Percentiles rank a stretch among this genome's conserved stretches.
Evolutionary conservation across 2,113 vertebrate genomes (phyloP).

Genomic region (Euleptes europaea): DNA sequence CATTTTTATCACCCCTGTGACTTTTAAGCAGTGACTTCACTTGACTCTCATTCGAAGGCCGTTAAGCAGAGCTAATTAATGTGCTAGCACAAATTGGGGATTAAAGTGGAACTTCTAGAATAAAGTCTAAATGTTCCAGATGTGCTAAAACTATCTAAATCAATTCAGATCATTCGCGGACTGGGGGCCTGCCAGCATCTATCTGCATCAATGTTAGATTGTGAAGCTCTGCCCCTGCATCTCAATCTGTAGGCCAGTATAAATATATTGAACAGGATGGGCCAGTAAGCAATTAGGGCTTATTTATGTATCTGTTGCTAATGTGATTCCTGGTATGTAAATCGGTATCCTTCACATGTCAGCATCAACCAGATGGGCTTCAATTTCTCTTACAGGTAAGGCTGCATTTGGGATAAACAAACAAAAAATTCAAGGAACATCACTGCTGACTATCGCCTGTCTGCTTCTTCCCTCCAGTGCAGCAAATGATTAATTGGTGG

Average conservation of each 20-base stretch:
- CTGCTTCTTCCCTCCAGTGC: constrained; percentile 1
- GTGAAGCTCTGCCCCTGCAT: constrained; percentile 38
- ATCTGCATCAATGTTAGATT: neutral
- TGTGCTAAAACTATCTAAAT: constrained; percentile 46
- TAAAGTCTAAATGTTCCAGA: constrained; percentile 47
- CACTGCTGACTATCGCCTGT: neutral
- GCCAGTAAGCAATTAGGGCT: neutral
- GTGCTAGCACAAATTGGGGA: neutral
- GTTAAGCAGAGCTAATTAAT: constrained; percentile 8
- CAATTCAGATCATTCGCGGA: constrained; percentile 51
- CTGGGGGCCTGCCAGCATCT: constrained; percentile 37
- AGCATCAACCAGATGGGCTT: neutral
- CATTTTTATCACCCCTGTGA: neutral
- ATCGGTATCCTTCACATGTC: neutral
- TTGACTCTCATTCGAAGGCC: neutral
- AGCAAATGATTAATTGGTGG: constrained; percentile 9
- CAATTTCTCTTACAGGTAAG: neutral
- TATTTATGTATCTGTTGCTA: neutral
- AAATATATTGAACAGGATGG: constrained; percentile 26
- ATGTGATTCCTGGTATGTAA: neutral
- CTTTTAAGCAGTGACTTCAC: neutral
- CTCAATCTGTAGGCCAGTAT: constrained; percentile 33
- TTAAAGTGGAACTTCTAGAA: constrained; percentile 33
- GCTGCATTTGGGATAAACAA: neutral
- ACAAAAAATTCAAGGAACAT: neutral